These are phyloP conservation scores for Drosophila ustulata DNA, from an alignment of 2,888 invertebrate genomes.

Conservation along the genomic window DNA sequence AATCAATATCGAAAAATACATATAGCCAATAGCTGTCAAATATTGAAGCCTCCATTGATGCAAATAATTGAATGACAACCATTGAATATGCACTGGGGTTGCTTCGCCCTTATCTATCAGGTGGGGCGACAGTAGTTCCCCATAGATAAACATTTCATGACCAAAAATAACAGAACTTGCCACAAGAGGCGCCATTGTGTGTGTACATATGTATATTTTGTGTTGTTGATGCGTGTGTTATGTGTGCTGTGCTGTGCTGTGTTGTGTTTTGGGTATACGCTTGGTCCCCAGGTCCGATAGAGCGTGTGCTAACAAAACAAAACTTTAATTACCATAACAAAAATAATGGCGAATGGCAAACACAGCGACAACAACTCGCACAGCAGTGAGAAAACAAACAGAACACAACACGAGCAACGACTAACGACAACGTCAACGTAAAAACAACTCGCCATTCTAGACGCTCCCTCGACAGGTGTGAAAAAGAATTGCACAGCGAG, in stretches of 20 bases:
- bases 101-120: conserved; percentile 2
- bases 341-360: conserved; percentile 58
- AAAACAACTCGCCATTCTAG: conserved; percentile 28
- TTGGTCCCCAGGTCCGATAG: conserved; percentile 16
- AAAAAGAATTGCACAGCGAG: conserved; percentile 49
- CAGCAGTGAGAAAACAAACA: conserved; percentile 68
- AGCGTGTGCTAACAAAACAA: conserved; percentile 40
- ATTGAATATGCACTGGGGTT: conserved; percentile 16
- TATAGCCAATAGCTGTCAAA: neutral
- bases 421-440: neutral
- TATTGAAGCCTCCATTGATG: neutral
- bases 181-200: conserved; percentile 28
- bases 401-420: conserved; percentile 4
- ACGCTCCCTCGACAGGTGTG: conserved; percentile 56
- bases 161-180: conserved; percentile 20
- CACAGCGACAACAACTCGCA: conserved; percentile 52
- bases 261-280: conserved; percentile 1
- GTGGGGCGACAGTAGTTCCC: neutral
- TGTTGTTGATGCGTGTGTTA: neutral
- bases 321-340: conserved; percentile 58
- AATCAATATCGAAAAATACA: neutral
- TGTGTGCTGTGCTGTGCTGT: conserved; percentile 1
- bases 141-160: conserved; percentile 20
- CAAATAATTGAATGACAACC: conserved; percentile 17
- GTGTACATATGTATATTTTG: neutral